These are phyloP conservation scores for Morpho deidamia DNA, from an alignment of 2,888 invertebrate genomes.

Conservation along the genomic window DNA sequence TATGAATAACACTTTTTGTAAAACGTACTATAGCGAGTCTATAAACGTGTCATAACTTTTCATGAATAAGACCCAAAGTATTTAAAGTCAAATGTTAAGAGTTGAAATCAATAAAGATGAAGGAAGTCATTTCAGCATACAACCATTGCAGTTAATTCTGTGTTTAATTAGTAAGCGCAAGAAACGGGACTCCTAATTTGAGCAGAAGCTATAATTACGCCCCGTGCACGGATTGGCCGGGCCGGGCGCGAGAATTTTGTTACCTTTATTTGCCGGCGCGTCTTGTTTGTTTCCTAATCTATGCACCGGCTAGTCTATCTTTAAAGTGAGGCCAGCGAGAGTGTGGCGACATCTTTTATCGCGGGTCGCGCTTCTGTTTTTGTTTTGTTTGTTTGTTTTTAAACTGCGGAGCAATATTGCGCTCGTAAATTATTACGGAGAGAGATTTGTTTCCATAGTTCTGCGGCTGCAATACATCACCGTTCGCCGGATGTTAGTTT, in stretches of 20 bases:
- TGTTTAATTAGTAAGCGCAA: constrained; percentile 64
- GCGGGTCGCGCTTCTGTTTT: constrained; percentile 60
- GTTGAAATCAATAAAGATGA: constrained; percentile 25
- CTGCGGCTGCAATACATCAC: constrained; percentile 72
- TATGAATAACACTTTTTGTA: too few species aligned
- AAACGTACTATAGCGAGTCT: too few species aligned
- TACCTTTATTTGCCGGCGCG: constrained; percentile 45
- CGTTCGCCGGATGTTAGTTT: constrained; percentile 71
- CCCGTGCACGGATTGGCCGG: constrained; percentile 55
- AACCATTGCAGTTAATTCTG: constrained; percentile 52
- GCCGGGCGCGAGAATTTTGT: constrained; percentile 40
- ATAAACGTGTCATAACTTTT: too few species aligned
- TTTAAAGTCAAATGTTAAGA: constrained; percentile 8
- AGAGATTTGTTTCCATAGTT: constrained; percentile 76
- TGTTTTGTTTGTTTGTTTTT: constrained; percentile 63
- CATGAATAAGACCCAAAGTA: too few species aligned
- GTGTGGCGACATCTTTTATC: constrained; percentile 72
- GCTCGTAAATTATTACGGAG: constrained; percentile 69
- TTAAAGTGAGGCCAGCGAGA: constrained; percentile 53
- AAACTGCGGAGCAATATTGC: constrained; percentile 66
- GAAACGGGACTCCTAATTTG: constrained; percentile 67
- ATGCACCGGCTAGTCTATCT: constrained; percentile 44
- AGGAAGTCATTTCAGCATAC: constrained; percentile 31
- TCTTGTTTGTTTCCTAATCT: constrained; percentile 53
- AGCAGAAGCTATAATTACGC: constrained; percentile 69